phyloP scores from a whole-genome alignment of 1,140 invertebrate species.

The Coboldia fuscipes region DNA sequence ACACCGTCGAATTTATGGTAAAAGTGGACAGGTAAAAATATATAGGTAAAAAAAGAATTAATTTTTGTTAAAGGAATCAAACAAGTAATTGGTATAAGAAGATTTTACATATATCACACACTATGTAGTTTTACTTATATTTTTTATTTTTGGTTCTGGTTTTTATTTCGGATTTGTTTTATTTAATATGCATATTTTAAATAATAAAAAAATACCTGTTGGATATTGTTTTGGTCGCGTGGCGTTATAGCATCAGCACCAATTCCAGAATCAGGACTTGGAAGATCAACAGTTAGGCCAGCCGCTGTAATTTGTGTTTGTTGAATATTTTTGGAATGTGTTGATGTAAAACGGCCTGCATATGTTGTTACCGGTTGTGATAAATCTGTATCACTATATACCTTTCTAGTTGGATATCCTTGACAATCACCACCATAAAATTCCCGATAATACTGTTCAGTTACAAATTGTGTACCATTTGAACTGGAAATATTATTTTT shows the following conservation, averaged over 20 bases:
- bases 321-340: conserved; percentile 9
- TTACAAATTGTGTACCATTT: conserved; percentile 14
- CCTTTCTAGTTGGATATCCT: conserved; percentile 12
- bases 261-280: conserved; percentile 78
- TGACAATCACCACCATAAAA: conserved; percentile 16
- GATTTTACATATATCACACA: neutral
- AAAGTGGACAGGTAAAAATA: no score
- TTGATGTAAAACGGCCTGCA: conserved; percentile 16
- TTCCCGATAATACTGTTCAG: conserved; percentile 20
- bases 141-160: neutral
- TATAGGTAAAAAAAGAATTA: neutral
- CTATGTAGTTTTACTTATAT: neutral
- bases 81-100: neutral
- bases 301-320: conserved; percentile 28
- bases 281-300: conserved; percentile 72
- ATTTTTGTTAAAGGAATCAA: neutral
- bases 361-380: conserved; percentile 12
- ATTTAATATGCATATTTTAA: neutral
- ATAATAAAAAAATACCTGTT: conserved; percentile 41
- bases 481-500: no score
- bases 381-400: conserved; percentile 13
- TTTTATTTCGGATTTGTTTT: neutral
- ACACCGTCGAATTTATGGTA: no score
- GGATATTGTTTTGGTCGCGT: conserved; percentile 62
- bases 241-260: conserved; percentile 79